These are phyloP conservation scores for Apodemus sylvaticus DNA, from an alignment of 2,113 vertebrate species.

Conservation along the genomic window DNA sequence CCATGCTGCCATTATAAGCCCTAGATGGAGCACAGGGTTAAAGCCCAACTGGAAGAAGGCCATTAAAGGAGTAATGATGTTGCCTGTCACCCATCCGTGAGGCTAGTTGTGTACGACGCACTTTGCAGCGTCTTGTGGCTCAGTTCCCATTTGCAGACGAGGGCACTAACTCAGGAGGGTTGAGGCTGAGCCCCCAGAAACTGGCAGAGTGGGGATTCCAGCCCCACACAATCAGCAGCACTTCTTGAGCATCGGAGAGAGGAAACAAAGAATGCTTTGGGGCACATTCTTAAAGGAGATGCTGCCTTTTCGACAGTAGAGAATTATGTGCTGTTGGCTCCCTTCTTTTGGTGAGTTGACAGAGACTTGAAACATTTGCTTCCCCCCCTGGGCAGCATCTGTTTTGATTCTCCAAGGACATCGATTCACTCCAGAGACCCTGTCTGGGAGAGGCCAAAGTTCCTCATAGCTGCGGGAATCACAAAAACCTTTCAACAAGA, in stretches of 20 bases:
- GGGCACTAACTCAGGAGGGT: background rate
- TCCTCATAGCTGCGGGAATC: constrained; percentile 66
- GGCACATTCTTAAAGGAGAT: background rate
- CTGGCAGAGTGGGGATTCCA: background rate
- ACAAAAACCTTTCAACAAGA: constrained; percentile 71
- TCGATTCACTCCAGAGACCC: constrained; percentile 54
- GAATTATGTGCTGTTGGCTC: constrained; percentile 16
- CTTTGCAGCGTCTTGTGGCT: too few relatives aligned
- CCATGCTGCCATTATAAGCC: background rate
- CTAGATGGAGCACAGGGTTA: background rate
- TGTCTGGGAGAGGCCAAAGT: constrained; percentile 68
- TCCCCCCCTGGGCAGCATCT: constrained; percentile 40
- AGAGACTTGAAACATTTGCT: constrained; percentile 50
- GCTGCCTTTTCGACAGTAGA: constrained; percentile 22
- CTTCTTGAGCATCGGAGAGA: background rate
- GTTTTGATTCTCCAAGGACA: constrained; percentile 60
- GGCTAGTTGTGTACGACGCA: too few relatives aligned
- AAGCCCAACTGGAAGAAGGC: background rate
- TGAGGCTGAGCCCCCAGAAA: background rate
- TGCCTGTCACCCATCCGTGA: too few relatives aligned
- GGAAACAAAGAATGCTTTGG: constrained; percentile 3
- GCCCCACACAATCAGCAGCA: background rate
- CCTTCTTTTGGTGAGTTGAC: constrained; percentile 55
- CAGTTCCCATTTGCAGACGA: background rate
- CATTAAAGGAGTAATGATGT: background rate